These are phyloP conservation scores for Riparia riparia DNA, from an alignment of 2,113 vertebrate genomes.

Conservation along the genomic window DNA sequence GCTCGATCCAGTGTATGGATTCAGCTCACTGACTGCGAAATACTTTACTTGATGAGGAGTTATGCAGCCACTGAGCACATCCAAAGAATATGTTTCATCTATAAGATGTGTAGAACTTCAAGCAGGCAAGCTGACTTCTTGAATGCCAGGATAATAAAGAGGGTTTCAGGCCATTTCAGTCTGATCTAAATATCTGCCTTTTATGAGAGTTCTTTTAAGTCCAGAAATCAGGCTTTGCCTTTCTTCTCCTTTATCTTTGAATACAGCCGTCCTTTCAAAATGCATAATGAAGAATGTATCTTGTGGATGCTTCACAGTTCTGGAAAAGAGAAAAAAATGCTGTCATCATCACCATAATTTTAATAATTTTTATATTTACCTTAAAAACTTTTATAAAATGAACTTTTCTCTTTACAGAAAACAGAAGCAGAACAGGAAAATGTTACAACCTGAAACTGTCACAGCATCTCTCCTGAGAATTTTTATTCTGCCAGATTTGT, in stretches of 20 bases:
- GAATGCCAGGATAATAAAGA: not conserved
- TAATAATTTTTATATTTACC: not conserved
- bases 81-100: not conserved
- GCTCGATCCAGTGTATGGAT: not conserved
- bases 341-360: not conserved
- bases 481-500: not conserved
- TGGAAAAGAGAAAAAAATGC: not conserved
- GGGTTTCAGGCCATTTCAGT: not conserved
- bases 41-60: not conserved
- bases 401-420: not conserved
- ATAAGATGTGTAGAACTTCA: not conserved
- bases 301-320: not conserved
- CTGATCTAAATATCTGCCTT: not conserved
- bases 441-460: not conserved
- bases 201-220: not conserved
- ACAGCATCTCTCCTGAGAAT: not conserved
- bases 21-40: not conserved
- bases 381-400: not conserved
- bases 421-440: not conserved
- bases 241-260: not conserved
- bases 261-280: not conserved
- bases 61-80: not conserved
- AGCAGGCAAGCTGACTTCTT: not conserved
- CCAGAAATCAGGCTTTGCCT: not conserved
- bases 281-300: not conserved